A percentile compares a stretch with the other conserved stretches of the same genome.
Evolutionary conservation across 1,140 invertebrate genomes (phyloP).

Genomic region (Pinna nobilis): DNA sequence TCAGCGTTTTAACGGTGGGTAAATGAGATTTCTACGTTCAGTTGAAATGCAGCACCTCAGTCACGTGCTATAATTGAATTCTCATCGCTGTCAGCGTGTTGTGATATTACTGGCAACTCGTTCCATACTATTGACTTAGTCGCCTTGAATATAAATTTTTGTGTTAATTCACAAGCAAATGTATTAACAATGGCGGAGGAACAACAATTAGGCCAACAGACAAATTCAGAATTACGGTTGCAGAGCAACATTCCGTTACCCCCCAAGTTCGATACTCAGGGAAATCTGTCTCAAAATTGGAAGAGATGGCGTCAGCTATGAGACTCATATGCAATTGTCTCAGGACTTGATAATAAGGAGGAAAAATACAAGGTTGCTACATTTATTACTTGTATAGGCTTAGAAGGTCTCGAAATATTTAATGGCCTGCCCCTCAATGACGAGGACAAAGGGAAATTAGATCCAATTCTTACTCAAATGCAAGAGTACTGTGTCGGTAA

Average conservation of each 20-base stretch:
- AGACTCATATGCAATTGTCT: conserved; percentile 12
- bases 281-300: neutral
- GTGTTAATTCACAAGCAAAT: too few relatives aligned
- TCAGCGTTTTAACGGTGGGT: too few relatives aligned
- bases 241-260: conserved; percentile 1
- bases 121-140: too few relatives aligned
- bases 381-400: conserved; percentile 14
- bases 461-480: neutral
- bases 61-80: too few relatives aligned
- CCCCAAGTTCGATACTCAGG: neutral
- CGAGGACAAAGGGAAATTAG: neutral
- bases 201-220: too few relatives aligned
- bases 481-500: conserved; percentile 16
- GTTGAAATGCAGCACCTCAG: too few relatives aligned
- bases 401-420: conserved; percentile 10
- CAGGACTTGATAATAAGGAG: neutral
- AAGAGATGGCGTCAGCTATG: conserved; percentile 8
- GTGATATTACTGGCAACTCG: too few relatives aligned
- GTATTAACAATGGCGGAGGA: too few relatives aligned
- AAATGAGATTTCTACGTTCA: too few relatives aligned
- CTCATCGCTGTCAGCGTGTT: too few relatives aligned
- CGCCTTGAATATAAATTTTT: too few relatives aligned
- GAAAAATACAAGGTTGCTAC: neutral
- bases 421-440: conserved; percentile 9
- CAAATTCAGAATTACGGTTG: too few relatives aligned